These are phyloP conservation scores for Delphinus delphis DNA, from an alignment of 2,113 vertebrate species.

Conservation along the genomic window DNA sequence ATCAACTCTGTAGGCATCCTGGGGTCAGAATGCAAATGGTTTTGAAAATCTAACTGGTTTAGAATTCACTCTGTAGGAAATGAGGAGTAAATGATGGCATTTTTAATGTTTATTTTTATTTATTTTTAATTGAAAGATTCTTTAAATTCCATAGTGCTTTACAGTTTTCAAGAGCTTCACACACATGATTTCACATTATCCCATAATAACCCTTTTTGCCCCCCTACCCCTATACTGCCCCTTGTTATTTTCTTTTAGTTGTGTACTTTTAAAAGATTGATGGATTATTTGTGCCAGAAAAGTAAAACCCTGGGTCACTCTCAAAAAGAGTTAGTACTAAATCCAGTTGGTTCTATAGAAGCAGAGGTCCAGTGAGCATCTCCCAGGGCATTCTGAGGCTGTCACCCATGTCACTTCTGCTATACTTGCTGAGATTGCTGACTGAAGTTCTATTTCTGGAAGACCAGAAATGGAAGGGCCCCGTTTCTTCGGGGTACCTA, in stretches of 20 bases:
- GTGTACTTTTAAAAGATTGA: not conserved
- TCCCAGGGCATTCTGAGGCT: not conserved
- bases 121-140: not conserved
- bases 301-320: not conserved
- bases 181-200: not conserved
- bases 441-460: not conserved
- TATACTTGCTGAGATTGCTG: not conserved
- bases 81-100: not conserved
- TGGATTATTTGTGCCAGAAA: not conserved
- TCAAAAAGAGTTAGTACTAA: not conserved
- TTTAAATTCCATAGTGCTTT: not conserved
- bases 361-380: not conserved
- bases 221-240: not conserved
- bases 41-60: not conserved
- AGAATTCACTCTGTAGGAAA: not conserved
- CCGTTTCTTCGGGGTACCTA: not conserved
- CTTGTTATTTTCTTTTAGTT: conserved; percentile 28
- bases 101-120: not conserved
- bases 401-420: not conserved
- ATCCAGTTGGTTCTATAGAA: not conserved
- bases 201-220: not conserved
- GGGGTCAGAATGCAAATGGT: not conserved
- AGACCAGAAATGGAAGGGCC: not conserved
- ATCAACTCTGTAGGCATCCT: not conserved
- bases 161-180: not conserved